phyloP scores from a whole-genome alignment of 2,797 vertebrate species.

The Gymnothorax javanicus region DNA sequence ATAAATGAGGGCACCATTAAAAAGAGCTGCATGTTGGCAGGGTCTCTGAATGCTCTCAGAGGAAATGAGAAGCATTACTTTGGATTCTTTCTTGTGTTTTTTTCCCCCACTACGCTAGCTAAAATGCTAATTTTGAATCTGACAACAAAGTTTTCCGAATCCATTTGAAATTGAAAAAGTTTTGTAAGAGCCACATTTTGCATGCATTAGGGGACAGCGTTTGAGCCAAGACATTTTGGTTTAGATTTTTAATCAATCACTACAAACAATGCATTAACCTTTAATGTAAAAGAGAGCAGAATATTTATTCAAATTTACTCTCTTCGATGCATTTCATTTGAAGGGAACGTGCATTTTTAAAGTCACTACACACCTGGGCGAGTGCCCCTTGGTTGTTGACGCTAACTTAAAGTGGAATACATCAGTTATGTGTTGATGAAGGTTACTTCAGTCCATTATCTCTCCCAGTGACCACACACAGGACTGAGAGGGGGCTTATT shows the following conservation, averaged over 20 bases:
- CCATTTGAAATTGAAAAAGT: background rate
- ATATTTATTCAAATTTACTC: background rate
- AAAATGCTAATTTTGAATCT: background rate
- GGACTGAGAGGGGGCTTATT: too few species aligned
- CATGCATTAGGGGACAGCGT: background rate
- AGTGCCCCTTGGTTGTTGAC: background rate
- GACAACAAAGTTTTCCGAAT: background rate
- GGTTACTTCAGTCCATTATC: background rate
- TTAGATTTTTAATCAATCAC: background rate
- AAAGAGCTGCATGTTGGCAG: background rate
- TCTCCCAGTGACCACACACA: too few species aligned
- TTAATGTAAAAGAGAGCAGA: background rate
- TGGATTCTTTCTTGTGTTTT: background rate
- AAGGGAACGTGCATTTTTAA: background rate
- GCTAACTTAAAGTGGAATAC: background rate
- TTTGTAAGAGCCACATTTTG: background rate
- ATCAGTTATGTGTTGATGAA: background rate
- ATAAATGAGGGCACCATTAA: background rate
- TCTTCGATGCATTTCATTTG: background rate
- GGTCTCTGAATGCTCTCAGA: background rate
- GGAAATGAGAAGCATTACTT: background rate
- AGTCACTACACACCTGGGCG: background rate
- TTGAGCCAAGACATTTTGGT: constrained; percentile 1
- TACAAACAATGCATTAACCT: background rate
- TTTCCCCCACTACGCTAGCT: background rate